phyloP scores from a whole-genome alignment of 2,113 vertebrate genomes.

The Polyodon spathula region DNA sequence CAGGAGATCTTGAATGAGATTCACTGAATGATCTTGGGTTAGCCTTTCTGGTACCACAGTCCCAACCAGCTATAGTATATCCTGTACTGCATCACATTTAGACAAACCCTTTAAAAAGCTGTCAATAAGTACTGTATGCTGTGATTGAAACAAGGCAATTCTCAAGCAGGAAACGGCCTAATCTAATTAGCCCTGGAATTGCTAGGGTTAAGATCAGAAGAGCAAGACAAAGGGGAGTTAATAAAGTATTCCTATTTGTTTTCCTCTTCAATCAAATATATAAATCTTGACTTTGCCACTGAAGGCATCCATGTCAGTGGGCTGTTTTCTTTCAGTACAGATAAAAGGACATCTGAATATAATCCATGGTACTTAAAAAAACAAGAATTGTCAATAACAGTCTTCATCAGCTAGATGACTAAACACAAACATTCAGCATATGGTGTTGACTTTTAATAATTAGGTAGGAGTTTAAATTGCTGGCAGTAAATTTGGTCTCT shows the following conservation, averaged over 20 bases:
- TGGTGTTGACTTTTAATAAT: too few species aligned
- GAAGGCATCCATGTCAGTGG: neutral
- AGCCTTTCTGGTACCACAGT: too few species aligned
- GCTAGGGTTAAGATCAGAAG: neutral
- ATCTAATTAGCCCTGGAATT: conserved; percentile 36
- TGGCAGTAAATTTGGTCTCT: conserved; percentile 13
- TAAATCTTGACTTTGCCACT: conserved; percentile 5
- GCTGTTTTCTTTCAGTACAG: too few species aligned
- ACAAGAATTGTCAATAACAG: too few species aligned
- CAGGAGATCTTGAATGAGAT: too few species aligned
- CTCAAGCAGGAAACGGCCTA: conserved; percentile 27
- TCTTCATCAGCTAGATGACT: too few species aligned
- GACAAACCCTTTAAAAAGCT: conserved; percentile 23
- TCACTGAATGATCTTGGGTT: too few species aligned
- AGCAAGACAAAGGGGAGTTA: neutral
- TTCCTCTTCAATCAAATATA: neutral
- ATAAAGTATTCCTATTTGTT: conserved; percentile 7
- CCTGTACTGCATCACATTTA: conserved; percentile 14
- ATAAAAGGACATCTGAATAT: too few species aligned
- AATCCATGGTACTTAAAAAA: too few species aligned
- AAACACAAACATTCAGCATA: too few species aligned
- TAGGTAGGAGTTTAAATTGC: too few species aligned
- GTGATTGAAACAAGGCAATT: neutral
- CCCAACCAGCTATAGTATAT: too few species aligned
- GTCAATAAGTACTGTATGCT: conserved; percentile 21